Evolutionary conservation across 2,797 vertebrate genomes (phyloP).

Genomic region (Peromyscus nudipes): DNA sequence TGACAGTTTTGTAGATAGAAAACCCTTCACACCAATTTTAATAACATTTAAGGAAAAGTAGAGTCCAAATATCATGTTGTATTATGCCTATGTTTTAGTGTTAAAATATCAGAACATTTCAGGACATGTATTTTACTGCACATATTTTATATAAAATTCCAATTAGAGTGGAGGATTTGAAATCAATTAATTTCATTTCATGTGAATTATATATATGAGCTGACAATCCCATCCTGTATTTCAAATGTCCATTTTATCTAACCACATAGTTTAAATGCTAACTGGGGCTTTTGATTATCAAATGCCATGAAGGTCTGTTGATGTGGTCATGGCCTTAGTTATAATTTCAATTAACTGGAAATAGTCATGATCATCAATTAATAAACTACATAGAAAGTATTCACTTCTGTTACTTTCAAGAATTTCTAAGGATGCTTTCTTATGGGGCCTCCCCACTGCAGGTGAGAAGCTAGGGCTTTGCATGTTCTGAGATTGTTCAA

Average conservation of each 20-base stretch:
- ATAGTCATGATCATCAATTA: background rate
- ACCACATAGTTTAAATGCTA: background rate
- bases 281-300: background rate
- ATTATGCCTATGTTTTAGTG: background rate
- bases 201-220: background rate
- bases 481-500: background rate
- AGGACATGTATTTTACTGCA: too few relatives aligned
- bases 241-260: background rate
- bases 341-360: background rate
- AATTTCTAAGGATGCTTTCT: background rate
- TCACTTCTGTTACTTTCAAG: background rate
- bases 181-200: background rate
- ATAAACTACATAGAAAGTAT: background rate
- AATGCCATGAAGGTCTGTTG: background rate
- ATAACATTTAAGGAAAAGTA: background rate
- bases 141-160: background rate
- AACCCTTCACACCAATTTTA: background rate
- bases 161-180: background rate
- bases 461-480: background rate
- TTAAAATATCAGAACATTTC: background rate
- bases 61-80: background rate
- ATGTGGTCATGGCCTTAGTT: background rate
- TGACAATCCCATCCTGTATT: background rate
- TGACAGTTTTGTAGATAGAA: background rate
- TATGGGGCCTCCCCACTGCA: background rate